Percentiles rank a stretch among this genome's conserved stretches.
These are phyloP conservation scores for Montipora sp. DNA, from an alignment of 64 coral and sea anemone species.

Conservation along the genomic window DNA sequence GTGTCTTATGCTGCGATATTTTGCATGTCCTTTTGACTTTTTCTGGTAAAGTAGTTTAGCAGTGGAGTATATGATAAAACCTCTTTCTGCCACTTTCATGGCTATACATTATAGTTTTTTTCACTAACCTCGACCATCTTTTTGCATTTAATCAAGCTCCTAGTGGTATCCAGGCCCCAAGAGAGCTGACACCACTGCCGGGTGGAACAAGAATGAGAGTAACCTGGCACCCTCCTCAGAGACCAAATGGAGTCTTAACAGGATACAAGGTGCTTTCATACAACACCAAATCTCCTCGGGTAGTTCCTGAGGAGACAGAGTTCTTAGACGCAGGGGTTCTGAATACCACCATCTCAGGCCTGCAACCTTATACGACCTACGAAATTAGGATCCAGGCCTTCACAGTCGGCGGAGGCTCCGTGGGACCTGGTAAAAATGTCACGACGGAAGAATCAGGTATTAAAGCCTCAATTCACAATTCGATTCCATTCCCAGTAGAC, in stretches of 20 bases:
- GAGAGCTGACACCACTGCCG: conserved; percentile 47
- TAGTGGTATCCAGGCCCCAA: conserved; percentile 58
- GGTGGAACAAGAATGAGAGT: conserved; percentile 70
- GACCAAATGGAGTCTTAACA: conserved; percentile 79
- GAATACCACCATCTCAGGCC: conserved; percentile 75
- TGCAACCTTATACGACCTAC: conserved; percentile 86
- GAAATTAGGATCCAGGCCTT: conserved; percentile 75
- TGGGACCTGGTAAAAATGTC: conserved; percentile 71
- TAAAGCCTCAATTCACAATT: background rate
- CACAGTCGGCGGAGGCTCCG: conserved; percentile 74
- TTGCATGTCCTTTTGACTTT: no score
- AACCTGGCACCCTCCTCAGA: conserved; percentile 69
- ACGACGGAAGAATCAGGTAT: conserved; percentile 90
- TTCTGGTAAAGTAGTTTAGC: no score
- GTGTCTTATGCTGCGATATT: no score
- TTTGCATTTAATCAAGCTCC: conserved; percentile 40
- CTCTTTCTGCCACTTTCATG: background rate
- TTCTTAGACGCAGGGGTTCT: conserved; percentile 61
- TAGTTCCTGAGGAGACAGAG: conserved; percentile 31
- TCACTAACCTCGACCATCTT: background rate
- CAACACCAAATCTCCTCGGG: background rate
- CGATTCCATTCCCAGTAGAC: no score
- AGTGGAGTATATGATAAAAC: no score
- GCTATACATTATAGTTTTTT: background rate
- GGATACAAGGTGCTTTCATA: conserved; percentile 79